Percentiles rank a stretch among this genome's conserved stretches.
These are phyloP conservation scores for Pyrrhopygopsis socrates DNA, from an alignment of 2,888 invertebrate species.

Conservation along the genomic window DNA sequence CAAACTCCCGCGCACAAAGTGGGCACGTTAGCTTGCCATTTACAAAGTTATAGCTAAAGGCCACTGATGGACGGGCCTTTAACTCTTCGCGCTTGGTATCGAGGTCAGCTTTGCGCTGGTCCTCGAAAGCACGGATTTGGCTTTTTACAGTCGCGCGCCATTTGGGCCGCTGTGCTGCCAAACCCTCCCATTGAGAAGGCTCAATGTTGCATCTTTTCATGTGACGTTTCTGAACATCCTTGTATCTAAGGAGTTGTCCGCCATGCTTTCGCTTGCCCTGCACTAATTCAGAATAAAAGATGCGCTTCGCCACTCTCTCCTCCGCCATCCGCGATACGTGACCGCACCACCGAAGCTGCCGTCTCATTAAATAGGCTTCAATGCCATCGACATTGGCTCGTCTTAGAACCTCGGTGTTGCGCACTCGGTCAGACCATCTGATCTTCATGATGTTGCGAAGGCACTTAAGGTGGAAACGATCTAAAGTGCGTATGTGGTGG, in stretches of 20 bases:
- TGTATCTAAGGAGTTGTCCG: conserved; percentile 43
- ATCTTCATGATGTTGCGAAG: conserved; percentile 50
- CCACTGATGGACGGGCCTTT: too few species aligned
- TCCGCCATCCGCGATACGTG: too few species aligned
- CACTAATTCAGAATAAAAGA: conserved; percentile 27
- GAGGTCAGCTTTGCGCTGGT: too few species aligned
- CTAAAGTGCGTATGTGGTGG: conserved; percentile 52
- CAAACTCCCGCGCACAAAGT: too few species aligned
- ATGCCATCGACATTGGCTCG: conserved; percentile 7
- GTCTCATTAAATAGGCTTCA: background rate
- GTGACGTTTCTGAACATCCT: conserved; percentile 54
- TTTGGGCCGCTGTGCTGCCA: too few species aligned
- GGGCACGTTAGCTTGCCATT: too few species aligned
- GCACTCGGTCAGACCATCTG: too few species aligned
- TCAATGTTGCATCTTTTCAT: conserved; percentile 6
- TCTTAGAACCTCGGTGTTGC: conserved; percentile 42
- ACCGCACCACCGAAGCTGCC: background rate
- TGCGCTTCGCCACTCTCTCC: too few species aligned
- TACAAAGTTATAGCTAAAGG: too few species aligned
- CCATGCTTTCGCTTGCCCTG: conserved; percentile 58
- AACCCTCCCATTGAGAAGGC: conserved; percentile 42
- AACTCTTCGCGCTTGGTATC: too few species aligned
- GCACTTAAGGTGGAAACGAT: conserved; percentile 67
- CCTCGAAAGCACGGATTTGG: too few species aligned
- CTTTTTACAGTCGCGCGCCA: background rate